phyloP scores from a whole-genome alignment of 2,797 vertebrate species.

The Danio choprae region DNA sequence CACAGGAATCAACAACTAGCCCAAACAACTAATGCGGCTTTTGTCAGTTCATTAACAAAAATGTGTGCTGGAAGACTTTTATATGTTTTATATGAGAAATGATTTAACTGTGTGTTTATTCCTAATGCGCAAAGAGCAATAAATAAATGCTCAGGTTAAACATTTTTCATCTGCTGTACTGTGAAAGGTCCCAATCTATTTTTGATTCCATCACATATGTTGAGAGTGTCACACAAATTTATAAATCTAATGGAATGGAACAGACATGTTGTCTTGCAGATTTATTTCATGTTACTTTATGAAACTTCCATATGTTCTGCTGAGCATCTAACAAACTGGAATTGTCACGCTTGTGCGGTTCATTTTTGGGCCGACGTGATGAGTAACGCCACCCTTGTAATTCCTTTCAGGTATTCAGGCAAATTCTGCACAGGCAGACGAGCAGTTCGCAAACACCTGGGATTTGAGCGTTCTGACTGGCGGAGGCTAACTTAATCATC shows the following conservation, averaged over 20 bases:
- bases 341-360: conserved; percentile 1
- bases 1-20: not conserved
- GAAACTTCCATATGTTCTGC: conserved; percentile 44
- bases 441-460: conserved; percentile 34
- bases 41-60: not conserved
- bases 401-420: conserved; percentile 48
- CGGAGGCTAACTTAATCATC: conserved; percentile 61
- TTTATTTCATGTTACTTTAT: conserved; percentile 43
- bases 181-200: conserved; percentile 11
- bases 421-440: conserved; percentile 28
- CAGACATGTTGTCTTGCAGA: conserved; percentile 44
- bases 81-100: too few relatives aligned
- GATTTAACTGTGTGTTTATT: not conserved
- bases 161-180: not conserved
- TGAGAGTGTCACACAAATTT: conserved; percentile 12
- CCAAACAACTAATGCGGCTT: not conserved
- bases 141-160: conserved; percentile 7
- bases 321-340: conserved; percentile 21
- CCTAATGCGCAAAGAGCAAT: not conserved
- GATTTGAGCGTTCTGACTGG: conserved; percentile 58
- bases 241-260: conserved; percentile 45
- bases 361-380: conserved; percentile 25
- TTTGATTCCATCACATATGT: conserved; percentile 35
- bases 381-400: conserved; percentile 31
- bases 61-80: not conserved